These are phyloP conservation scores for Dryomyza anilis DNA, from an alignment of 2,888 invertebrate genomes.

Conservation along the genomic window DNA sequence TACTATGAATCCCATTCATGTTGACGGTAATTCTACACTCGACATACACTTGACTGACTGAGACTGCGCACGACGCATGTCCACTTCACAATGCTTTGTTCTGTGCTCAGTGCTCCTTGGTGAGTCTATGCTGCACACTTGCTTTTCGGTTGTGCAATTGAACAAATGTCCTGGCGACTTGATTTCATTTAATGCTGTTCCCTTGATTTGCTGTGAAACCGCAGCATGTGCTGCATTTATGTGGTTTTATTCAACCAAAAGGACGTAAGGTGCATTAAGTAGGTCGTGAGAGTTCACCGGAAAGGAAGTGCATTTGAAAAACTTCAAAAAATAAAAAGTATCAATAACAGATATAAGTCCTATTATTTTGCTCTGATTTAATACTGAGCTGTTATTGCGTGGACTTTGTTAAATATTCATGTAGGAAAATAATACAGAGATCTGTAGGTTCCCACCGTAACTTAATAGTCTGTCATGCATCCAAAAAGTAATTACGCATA, in stretches of 20 bases:
- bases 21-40: slow-evolving; percentile 39
- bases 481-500: slow-evolving; percentile 46
- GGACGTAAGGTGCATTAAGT: slow-evolving; percentile 15
- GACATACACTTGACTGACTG: slow-evolving; percentile 34
- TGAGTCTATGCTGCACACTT: slow-evolving; percentile 36
- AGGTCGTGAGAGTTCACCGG: slow-evolving; percentile 2
- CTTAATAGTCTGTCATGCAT: not conserved
- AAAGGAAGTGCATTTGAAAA: slow-evolving; percentile 4
- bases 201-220: slow-evolving; percentile 38
- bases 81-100: not conserved
- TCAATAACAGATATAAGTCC: not conserved
- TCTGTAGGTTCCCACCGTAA: not conserved
- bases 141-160: slow-evolving; percentile 39
- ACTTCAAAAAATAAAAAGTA: too few relatives aligned
- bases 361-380: not conserved
- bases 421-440: too few relatives aligned
- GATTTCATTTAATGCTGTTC: slow-evolving; percentile 44
- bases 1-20: not conserved
- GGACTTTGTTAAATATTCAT: not conserved
- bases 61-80: slow-evolving; percentile 34
- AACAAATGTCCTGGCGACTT: slow-evolving; percentile 32
- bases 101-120: not conserved
- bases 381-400: not conserved
- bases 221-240: slow-evolving; percentile 43
- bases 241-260: not conserved